Evolutionary conservation across 2,888 invertebrate species (phyloP).

Genomic region (Carpatolechia fugitivella): DNA sequence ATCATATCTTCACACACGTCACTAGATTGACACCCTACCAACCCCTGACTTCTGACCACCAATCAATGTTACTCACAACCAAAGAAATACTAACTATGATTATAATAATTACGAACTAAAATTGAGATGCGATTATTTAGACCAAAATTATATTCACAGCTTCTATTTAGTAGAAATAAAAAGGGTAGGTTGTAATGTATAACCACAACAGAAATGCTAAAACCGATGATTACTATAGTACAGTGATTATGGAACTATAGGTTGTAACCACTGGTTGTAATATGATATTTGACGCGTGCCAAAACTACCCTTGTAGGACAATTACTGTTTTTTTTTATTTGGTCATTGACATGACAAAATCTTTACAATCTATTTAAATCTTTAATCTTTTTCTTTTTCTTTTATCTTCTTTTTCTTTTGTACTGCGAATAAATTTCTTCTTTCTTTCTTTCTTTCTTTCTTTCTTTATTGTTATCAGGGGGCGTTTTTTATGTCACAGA

Average conservation of each 20-base stretch:
- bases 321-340: neutral
- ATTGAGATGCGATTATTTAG: no score
- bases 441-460: no score
- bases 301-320: neutral
- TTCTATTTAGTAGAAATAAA: neutral
- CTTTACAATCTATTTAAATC: no score
- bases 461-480: no score
- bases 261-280: neutral
- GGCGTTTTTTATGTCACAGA: no score
- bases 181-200: conserved; percentile 54
- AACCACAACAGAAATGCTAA: conserved; percentile 64
- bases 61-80: neutral
- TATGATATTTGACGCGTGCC: neutral
- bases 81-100: neutral
- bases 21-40: conserved; percentile 35
- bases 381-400: no score
- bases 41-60: no score
- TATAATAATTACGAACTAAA: no score
- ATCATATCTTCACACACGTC: conserved; percentile 71
- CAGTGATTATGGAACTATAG: neutral
- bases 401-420: no score
- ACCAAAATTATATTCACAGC: no score
- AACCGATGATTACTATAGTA: neutral
- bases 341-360: neutral
- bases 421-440: no score